Evolutionary conservation across 2,888 invertebrate genomes (phyloP), one percentile per base, ranked within the genome.

Genomic region (Apodemia duryi): DNA sequence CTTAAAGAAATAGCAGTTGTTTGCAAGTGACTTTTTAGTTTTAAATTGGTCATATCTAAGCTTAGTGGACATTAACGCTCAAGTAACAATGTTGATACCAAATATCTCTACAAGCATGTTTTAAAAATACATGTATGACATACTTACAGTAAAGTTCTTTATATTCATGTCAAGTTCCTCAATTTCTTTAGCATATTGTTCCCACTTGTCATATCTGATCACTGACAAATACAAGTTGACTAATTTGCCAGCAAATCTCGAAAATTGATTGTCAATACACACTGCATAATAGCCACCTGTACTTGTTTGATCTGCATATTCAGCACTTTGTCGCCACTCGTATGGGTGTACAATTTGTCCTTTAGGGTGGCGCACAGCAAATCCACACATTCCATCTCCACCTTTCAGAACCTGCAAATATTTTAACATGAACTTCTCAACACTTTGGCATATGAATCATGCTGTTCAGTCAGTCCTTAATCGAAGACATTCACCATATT

Each of bases 301-400:
- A 0, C 95, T 94, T 0, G 95, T 91, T 77, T 95, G 95, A 78
- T 98, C 98, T 65, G 98, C 97, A 75, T 97, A 98, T 80, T 98
- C 98, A 0, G 97, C 95, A 72, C 94, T 96, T n/a, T 96, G 93
- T 79, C 95, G 94, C 98, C 98, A 98, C 77, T 97, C 96, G 79
- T 98, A 98, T 0, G 98, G 98, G 77, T 96, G 95, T 6, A 98
- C 97, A 72, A 97, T 94, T 79, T 95, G 93, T 0, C 97, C 97
- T 65, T 94, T 94, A 0, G 98, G 98, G 85, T 97, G 95, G 68
- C 97, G 93, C 0, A 98, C 96, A 0, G 97, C 97, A 81, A 98
- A 97, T 2, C 98, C 98, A 68, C 98, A 97, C 95, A 97, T 97
- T 10, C 97, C 97, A 89, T 98, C 98, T 29, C 98, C 98, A 6